phyloP scores from a whole-genome alignment of 2,113 vertebrate species.

The Crotalus helleri region DNA sequence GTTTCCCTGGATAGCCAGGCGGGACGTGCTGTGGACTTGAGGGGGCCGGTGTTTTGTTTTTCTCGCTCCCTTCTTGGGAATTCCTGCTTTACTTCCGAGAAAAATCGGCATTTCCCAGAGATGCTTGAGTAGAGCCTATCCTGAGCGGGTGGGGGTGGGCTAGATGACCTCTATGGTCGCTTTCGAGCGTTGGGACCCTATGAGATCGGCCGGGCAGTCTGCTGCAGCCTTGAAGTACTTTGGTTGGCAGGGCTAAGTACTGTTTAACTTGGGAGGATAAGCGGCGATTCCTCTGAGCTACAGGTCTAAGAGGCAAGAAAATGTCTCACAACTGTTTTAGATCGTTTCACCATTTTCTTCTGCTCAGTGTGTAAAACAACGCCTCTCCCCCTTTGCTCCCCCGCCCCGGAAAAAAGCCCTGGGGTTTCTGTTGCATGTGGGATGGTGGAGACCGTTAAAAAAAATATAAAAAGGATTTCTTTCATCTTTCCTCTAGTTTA shows the following conservation, averaged over 20 bases:
- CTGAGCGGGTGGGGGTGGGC: neutral
- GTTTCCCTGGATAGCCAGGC: neutral
- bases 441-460: too few species aligned
- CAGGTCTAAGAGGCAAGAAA: neutral
- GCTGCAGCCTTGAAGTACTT: neutral
- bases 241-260: neutral
- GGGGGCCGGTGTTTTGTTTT: neutral
- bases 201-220: too few species aligned
- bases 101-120: neutral
- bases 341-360: too few species aligned
- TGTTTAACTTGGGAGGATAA: neutral
- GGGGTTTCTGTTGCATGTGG: neutral
- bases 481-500: neutral
- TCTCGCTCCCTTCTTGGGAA: neutral
- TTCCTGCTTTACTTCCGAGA: neutral
- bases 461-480: neutral
- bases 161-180: neutral
- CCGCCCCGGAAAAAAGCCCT: neutral
- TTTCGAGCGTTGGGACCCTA: too few species aligned
- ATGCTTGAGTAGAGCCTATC: neutral
- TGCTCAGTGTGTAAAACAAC: neutral
- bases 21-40: neutral
- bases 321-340: too few species aligned
- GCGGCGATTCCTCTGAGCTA: neutral
- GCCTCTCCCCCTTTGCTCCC: rapidly evolving